These are phyloP conservation scores for Nycticorax nycticorax DNA, from an alignment of 2,113 vertebrate genomes.

Conservation along the genomic window DNA sequence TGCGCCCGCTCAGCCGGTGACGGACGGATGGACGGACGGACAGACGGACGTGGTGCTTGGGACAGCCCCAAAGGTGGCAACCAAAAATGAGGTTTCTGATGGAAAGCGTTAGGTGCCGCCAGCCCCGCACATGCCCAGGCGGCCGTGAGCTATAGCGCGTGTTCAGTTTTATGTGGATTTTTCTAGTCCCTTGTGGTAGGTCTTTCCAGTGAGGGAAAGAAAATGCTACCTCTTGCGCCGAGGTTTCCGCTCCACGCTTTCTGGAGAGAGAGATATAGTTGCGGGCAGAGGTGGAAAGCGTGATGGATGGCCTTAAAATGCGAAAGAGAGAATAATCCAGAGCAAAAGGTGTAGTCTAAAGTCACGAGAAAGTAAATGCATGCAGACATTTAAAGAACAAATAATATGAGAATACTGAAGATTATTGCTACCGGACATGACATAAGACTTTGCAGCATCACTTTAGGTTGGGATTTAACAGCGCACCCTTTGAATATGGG, in stretches of 20 bases:
- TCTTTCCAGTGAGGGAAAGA: not conserved
- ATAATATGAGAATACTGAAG: not conserved
- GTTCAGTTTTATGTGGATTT: not conserved
- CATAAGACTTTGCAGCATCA: not conserved
- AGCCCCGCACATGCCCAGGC: not conserved
- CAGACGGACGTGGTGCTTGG: not conserved
- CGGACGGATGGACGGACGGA: rapidly evolving
- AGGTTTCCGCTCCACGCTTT: rapidly evolving
- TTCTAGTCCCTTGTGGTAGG: not conserved
- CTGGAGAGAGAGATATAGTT: not conserved
- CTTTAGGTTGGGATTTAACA: not conserved
- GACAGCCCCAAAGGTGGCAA: not conserved
- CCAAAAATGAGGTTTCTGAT: not conserved
- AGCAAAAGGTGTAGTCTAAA: not conserved
- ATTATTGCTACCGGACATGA: not conserved
- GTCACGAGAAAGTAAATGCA: not conserved
- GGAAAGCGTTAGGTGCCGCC: not conserved
- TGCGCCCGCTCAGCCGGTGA: rapidly evolving
- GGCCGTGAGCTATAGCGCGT: rapidly evolving
- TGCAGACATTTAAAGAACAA: not conserved
- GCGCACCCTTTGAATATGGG: not conserved
- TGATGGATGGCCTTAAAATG: not conserved
- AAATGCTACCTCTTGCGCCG: rapidly evolving
- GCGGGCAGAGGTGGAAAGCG: rapidly evolving
- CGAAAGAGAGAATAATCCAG: not conserved